These are phyloP conservation scores for Crotalus tigris DNA, from an alignment of 2,113 vertebrate species.

Conservation along the genomic window DNA sequence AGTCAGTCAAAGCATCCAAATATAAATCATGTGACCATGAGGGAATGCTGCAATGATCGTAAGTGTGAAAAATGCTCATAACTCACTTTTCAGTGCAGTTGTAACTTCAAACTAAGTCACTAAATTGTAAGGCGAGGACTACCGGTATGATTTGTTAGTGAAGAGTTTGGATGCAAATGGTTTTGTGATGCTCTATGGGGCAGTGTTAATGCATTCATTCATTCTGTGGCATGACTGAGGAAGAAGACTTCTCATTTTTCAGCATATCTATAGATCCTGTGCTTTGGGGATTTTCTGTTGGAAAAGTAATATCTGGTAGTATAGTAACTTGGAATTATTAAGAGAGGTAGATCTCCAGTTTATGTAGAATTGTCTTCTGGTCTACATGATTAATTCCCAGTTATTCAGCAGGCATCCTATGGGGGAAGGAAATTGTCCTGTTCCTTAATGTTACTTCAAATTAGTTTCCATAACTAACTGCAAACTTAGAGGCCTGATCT, in stretches of 20 bases:
- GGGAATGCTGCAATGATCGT: neutral
- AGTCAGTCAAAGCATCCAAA: neutral
- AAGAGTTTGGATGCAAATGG: neutral
- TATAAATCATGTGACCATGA: neutral
- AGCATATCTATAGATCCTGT: neutral
- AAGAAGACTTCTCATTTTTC: neutral
- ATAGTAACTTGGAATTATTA: neutral
- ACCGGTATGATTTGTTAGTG: neutral
- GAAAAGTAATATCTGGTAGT: neutral
- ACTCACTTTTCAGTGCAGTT: no score
- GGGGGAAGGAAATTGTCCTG: neutral
- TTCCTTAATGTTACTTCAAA: neutral
- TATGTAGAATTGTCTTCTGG: neutral
- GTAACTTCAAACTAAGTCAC: neutral
- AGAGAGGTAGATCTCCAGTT: neutral
- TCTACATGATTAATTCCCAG: neutral
- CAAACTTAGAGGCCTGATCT: neutral
- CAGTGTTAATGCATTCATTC: neutral
- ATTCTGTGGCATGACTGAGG: neutral
- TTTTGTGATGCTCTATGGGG: neutral
- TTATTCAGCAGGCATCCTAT: neutral
- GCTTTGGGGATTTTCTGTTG: neutral
- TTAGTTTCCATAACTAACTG: neutral
- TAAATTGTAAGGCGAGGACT: neutral
- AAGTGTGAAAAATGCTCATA: neutral